These are phyloP conservation scores for Apteryx mantelli DNA, from an alignment of 2,113 vertebrate genomes.

Conservation along the genomic window DNA sequence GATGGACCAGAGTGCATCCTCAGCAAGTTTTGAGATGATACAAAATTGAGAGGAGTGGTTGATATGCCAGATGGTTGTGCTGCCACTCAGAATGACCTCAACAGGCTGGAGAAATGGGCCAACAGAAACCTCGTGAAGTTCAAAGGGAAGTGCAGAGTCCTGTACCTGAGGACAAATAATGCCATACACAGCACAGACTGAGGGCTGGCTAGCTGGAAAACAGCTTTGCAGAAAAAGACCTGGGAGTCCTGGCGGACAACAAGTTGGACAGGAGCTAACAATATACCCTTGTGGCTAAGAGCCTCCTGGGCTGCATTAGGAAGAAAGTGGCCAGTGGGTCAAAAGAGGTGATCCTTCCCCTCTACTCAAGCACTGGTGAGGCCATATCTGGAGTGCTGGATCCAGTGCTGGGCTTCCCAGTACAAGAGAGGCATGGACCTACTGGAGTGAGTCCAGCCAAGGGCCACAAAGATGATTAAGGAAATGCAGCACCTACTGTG, in stretches of 20 bases:
- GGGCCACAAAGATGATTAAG: neutral
- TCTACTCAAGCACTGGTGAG: neutral
- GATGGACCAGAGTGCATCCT: neutral
- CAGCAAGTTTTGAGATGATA: neutral
- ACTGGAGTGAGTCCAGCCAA: neutral
- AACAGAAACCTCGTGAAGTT: neutral
- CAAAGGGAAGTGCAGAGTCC: neutral
- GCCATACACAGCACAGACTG: neutral
- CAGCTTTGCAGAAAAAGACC: neutral
- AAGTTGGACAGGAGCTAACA: neutral
- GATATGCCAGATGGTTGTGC: neutral
- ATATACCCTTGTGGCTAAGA: neutral
- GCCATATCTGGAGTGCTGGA: neutral
- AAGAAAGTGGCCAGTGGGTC: neutral
- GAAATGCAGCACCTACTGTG: neutral
- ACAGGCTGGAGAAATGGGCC: neutral
- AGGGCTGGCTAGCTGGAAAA: neutral
- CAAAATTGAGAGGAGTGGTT: neutral
- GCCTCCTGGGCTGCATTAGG: neutral
- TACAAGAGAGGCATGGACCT: neutral
- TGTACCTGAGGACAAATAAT: neutral
- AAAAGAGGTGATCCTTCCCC: neutral
- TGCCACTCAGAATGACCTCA: neutral
- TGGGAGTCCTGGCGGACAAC: too few relatives aligned
- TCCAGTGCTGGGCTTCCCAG: neutral